Evolutionary conservation across 2,888 invertebrate species (phyloP).

Genomic region (Plemyria rubiginata): DNA sequence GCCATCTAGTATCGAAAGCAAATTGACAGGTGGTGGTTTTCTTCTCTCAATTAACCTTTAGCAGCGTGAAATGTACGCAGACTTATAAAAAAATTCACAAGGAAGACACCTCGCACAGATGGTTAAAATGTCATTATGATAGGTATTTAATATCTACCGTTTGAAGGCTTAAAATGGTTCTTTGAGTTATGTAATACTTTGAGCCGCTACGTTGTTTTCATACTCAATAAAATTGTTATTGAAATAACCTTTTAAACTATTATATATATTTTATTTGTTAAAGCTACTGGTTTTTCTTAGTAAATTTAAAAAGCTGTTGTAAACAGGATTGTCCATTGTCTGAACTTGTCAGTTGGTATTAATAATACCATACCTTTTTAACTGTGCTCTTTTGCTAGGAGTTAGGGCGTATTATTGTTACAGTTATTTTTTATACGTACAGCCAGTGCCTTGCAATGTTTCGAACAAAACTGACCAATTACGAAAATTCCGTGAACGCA

Average conservation of each 20-base stretch:
- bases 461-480: conserved; percentile 15
- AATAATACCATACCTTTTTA: conserved; percentile 15
- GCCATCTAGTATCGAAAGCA: conserved; percentile 47
- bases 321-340: conserved; percentile 13
- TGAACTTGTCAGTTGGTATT: conserved; percentile 16
- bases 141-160: conserved; percentile 25
- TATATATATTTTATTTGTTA: too few species aligned
- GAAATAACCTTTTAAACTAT: conserved; percentile 33
- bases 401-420: conserved; percentile 5
- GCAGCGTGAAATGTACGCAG: conserved; percentile 42
- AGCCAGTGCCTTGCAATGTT: background rate
- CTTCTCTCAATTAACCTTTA: conserved; percentile 52
- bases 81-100: conserved; percentile 27
- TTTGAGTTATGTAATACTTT: conserved; percentile 23
- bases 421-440: conserved; percentile 8
- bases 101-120: conserved; percentile 33
- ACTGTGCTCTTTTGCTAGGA: conserved; percentile 3
- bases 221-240: conserved; percentile 9
- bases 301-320: conserved; percentile 14
- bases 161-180: conserved; percentile 23
- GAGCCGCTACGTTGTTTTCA: background rate
- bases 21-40: conserved; percentile 53
- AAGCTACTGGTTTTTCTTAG: conserved; percentile 5
- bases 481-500: conserved; percentile 7
- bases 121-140: conserved; percentile 37